A percentile compares a stretch with the other conserved stretches of the same genome.
Evolutionary conservation across 2,888 invertebrate genomes (phyloP).

Genomic region (Sabatieria punctata): DNA sequence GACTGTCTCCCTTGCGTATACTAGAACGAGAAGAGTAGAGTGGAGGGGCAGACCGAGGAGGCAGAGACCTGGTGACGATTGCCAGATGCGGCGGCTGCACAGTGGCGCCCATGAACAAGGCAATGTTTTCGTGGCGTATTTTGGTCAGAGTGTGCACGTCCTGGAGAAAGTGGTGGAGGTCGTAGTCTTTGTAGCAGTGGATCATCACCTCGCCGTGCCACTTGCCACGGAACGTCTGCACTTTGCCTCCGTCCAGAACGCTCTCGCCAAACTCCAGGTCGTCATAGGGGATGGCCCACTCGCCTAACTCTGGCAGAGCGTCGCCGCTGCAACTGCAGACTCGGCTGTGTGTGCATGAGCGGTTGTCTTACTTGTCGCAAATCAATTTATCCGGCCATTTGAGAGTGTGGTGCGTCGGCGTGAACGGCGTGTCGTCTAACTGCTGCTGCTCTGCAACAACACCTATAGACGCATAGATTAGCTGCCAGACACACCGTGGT

Average conservation of each 20-base stretch:
- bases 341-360: no score
- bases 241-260: constrained; percentile 25
- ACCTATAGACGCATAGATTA: no score
- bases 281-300: constrained; percentile 32
- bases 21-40: constrained; percentile 18
- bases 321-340: not conserved
- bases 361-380: no score
- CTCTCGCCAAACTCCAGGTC: constrained; percentile 30
- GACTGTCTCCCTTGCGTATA: constrained; percentile 30
- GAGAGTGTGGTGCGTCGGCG: no score
- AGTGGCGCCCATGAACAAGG: constrained; percentile 38
- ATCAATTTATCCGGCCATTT: no score
- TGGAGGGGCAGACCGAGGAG: no score
- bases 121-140: constrained; percentile 37
- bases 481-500: constrained; percentile 8
- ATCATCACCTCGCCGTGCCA: constrained; percentile 38
- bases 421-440: no score
- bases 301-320: constrained; percentile 18
- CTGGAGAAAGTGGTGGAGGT: not conserved
- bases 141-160: constrained; percentile 33
- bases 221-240: constrained; percentile 29
- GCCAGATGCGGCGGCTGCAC: constrained; percentile 31
- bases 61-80: constrained; percentile 36
- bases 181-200: constrained; percentile 25
- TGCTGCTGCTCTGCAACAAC: no score